Base-by-base conservation (phyloP, 2,797 vertebrate species). In the Chaenodraco wilsoni region DNA sequence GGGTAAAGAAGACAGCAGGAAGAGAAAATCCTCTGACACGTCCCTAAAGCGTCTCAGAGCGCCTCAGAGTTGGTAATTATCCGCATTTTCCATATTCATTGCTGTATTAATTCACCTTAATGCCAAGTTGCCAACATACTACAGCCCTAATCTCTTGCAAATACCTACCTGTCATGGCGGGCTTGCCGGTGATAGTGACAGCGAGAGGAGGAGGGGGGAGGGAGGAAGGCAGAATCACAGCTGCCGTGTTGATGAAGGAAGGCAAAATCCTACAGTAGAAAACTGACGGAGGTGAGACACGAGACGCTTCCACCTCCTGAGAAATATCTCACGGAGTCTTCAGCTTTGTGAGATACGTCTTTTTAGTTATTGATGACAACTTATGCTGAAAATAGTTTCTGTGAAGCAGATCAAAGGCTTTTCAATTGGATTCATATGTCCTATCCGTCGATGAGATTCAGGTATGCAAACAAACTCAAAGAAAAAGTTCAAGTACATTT, bases 81-180 rank as follows among this genome's bases (percentile, higher is more conserved):
- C 81, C 23, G 66, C 71, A 79, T 91, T 93, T 91, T 89, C 76
- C 83, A 90, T 87, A 91, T 91, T 94, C 82, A 92, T 86, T 81
- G 81, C 74, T 55, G 56, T 83, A 89, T 90, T 95, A 93, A 94
- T 92, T 92, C 90, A 92, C 89, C 88, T 86, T 93, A 93, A 94
- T 91, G 88, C 90, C 89, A 21, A 21, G 21, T 21, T 21, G 21
- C 21, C 21, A 90, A 91, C 93, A 94, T 92, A 93, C 91, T 93
- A 94, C 91, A 92, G 91, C 82, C 76, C 68, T 93, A 93, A 94
- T 92, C 92, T 88, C 17, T 48, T 44, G 86, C 87, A 93, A 92
- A 93, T 91, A 82, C 88, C 87, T 86, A 86, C 89, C 91, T 94
- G 93, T 93, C 93, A 92, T 19, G 70, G 84, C 71, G 80, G 86